These are phyloP conservation scores for Entomobrya proxima DNA, from an alignment of 2,888 invertebrate genomes.

Conservation along the genomic window DNA sequence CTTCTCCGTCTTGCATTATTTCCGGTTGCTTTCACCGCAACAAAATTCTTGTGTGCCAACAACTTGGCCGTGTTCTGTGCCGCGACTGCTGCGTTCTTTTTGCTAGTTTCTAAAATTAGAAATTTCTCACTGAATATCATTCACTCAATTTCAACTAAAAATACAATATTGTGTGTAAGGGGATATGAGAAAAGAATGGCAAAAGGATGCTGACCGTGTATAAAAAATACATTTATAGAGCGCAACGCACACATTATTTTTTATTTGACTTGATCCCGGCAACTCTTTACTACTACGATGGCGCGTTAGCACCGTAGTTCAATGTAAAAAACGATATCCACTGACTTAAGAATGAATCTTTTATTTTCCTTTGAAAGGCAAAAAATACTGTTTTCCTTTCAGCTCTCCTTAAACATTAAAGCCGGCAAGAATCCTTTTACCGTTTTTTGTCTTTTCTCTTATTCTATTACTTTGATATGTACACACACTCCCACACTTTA, in stretches of 20 bases:
- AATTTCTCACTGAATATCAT: conserved; percentile 32
- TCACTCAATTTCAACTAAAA: too few species aligned
- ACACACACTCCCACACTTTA: neutral
- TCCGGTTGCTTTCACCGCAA: conserved; percentile 47
- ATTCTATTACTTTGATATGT: neutral
- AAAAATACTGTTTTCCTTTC: neutral
- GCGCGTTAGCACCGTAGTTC: neutral
- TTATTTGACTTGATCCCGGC: neutral
- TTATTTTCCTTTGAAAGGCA: neutral
- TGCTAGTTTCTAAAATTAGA: conserved; percentile 42
- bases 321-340: neutral
- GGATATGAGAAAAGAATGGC: neutral
- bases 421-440: neutral
- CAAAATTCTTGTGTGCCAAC: conserved; percentile 28
- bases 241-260: conserved; percentile 10
- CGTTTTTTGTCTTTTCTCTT: neutral
- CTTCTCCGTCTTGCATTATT: conserved; percentile 24
- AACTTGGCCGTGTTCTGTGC: too few species aligned
- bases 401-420: conserved; percentile 1
- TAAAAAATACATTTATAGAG: neutral
- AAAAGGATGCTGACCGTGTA: neutral
- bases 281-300: conserved; percentile 5
- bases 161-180: too few species aligned
- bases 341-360: neutral
- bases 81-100: conserved; percentile 28